Evolutionary conservation across 2,888 invertebrate species (phyloP).

Genomic region (Linnaemya vulpina): DNA sequence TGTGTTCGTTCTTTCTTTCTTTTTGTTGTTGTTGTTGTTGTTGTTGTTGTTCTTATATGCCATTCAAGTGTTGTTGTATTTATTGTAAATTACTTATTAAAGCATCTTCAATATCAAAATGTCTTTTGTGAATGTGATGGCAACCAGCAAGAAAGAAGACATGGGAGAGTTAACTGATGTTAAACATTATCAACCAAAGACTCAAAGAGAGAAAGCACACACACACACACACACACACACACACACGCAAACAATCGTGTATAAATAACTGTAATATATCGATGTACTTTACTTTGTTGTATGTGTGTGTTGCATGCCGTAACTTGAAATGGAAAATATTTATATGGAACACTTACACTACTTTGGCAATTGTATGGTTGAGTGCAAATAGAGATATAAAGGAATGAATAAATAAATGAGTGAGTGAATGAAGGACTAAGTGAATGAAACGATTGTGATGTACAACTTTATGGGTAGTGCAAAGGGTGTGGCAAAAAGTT

Average conservation of each 20-base stretch:
- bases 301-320: not conserved
- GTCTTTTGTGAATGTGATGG: constrained; percentile 69
- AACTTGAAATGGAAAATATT: not conserved
- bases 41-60: not conserved
- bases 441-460: constrained; percentile 50
- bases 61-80: constrained; percentile 28
- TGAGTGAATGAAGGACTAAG: constrained; percentile 19
- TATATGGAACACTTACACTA: not conserved
- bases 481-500: not conserved
- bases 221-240: too few species aligned
- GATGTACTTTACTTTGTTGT: not conserved
- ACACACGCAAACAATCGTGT: too few species aligned
- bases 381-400: constrained; percentile 56
- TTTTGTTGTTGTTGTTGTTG: too few species aligned
- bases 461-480: not conserved
- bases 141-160: constrained; percentile 62
- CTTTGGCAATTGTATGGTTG: constrained; percentile 64
- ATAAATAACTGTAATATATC: not conserved
- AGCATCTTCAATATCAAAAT: constrained; percentile 68
- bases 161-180: constrained; percentile 68
- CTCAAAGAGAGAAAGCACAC: constrained; percentile 1
- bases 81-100: constrained; percentile 66
- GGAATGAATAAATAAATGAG: constrained; percentile 55
- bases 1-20: not conserved
- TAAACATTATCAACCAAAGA: constrained; percentile 54